A percentile compares a stretch with the other conserved stretches of the same genome.
These are phyloP conservation scores for Oceanodroma tethys DNA, from an alignment of 2,113 vertebrate species.

Conservation along the genomic window DNA sequence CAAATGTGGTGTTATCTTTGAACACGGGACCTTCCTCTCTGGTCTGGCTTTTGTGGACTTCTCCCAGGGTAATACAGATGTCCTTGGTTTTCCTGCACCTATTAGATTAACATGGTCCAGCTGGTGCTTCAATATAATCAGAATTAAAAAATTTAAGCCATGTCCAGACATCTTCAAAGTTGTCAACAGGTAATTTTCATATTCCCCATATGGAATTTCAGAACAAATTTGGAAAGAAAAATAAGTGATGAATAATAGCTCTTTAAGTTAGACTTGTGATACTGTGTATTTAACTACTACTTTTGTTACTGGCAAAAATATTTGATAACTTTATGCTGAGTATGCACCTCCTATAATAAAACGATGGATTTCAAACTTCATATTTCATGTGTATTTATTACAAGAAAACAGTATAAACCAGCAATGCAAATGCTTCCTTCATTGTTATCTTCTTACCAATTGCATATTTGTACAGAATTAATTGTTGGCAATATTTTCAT, in stretches of 20 bases:
- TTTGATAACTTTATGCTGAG: neutral
- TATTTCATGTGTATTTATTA: neutral
- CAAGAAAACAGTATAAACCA: neutral
- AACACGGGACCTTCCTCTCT: neutral
- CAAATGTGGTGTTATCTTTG: neutral
- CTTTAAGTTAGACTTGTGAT: neutral
- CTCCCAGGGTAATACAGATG: neutral
- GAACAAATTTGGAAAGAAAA: neutral
- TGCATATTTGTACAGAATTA: neutral
- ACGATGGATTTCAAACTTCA: neutral
- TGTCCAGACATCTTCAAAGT: neutral
- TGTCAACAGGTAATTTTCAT: neutral
- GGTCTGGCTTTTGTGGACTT: neutral
- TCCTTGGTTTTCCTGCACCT: neutral
- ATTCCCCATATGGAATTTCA: neutral
- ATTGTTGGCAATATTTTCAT: neutral
- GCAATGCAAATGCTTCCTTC: neutral
- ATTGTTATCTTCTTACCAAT: neutral
- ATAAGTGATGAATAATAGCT: neutral
- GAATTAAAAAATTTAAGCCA: neutral
- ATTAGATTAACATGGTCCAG: neutral
- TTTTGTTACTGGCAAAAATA: neutral
- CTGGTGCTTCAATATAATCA: neutral
- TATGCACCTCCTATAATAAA: neutral
- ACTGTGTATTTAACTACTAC: neutral